These are phyloP conservation scores for Lutjanus campechanus DNA, from an alignment of 2,797 vertebrate species.

Conservation along the genomic window DNA sequence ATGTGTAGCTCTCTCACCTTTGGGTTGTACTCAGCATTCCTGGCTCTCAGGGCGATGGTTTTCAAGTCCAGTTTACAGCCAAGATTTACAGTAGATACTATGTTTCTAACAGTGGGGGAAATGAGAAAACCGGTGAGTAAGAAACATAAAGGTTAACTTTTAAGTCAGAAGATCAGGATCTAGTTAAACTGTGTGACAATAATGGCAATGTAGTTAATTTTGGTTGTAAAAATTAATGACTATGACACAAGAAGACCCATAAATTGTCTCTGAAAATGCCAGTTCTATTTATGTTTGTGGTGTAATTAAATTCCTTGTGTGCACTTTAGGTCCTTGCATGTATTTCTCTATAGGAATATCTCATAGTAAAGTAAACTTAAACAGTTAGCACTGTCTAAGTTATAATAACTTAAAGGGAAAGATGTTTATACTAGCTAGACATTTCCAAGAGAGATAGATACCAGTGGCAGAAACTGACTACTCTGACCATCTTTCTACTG, in stretches of 20 bases:
- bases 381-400: not conserved
- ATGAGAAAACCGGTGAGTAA: not conserved
- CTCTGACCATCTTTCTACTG: not conserved
- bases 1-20: slow-evolving; percentile 88
- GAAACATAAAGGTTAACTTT: not conserved
- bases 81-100: slow-evolving; percentile 98
- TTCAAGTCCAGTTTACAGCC: slow-evolving; percentile 99
- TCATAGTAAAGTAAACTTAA: not conserved
- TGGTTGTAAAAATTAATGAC: not conserved
- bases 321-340: not conserved
- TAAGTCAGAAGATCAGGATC: not conserved
- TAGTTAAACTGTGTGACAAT: not conserved
- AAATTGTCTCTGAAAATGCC: too few relatives aligned
- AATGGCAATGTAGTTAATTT: not conserved
- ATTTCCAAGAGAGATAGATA: not conserved
- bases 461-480: not conserved
- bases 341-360: not conserved
- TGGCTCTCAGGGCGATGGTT: slow-evolving; percentile 98
- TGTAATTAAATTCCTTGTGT: not conserved
- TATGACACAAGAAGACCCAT: not conserved
- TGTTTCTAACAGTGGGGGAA: slow-evolving; percentile 88
- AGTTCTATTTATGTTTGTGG: not conserved
- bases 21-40: slow-evolving; percentile 99
- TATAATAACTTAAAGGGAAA: not conserved
- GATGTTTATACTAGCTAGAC: not conserved